Conservation (phyloP, 2,888 invertebrate genomes). For the Crepidodera aurea region DNA sequence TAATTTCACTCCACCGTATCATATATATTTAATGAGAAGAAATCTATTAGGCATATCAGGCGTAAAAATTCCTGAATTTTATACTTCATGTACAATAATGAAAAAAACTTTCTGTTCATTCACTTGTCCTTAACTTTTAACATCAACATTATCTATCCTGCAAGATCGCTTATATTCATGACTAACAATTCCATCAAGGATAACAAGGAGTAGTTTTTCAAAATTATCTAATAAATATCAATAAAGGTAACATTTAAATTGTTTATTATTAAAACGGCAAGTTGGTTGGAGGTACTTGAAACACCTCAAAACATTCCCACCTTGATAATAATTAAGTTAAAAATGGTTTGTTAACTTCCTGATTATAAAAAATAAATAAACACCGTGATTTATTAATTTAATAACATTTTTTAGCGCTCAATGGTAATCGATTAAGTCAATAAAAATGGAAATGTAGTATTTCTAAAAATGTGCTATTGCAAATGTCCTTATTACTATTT, state of each 20-base stretch:
- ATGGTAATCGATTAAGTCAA: too few relatives aligned
- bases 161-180: constrained; percentile 30
- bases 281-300: neutral
- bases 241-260: constrained; percentile 21
- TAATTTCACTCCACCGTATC: too few relatives aligned
- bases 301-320: constrained; percentile 1
- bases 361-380: neutral
- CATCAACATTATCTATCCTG: constrained; percentile 26
- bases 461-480: too few relatives aligned
- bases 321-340: constrained; percentile 11
- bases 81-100: too few relatives aligned
- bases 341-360: constrained; percentile 4
- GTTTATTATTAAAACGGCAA: constrained; percentile 12
- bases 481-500: too few relatives aligned
- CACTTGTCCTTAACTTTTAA: constrained; percentile 20
- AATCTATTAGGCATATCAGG: too few relatives aligned
- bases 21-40: too few relatives aligned
- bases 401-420: too few relatives aligned
- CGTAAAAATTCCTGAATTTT: too few relatives aligned
- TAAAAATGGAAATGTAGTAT: too few relatives aligned
- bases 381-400: neutral
- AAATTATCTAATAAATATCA: constrained; percentile 35
- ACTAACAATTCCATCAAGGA: constrained; percentile 33
- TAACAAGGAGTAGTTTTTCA: constrained; percentile 30
- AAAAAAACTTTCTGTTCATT: neutral